These are phyloP conservation scores for Scrobipalpa costella DNA, from an alignment of 2,888 invertebrate genomes.

Conservation along the genomic window DNA sequence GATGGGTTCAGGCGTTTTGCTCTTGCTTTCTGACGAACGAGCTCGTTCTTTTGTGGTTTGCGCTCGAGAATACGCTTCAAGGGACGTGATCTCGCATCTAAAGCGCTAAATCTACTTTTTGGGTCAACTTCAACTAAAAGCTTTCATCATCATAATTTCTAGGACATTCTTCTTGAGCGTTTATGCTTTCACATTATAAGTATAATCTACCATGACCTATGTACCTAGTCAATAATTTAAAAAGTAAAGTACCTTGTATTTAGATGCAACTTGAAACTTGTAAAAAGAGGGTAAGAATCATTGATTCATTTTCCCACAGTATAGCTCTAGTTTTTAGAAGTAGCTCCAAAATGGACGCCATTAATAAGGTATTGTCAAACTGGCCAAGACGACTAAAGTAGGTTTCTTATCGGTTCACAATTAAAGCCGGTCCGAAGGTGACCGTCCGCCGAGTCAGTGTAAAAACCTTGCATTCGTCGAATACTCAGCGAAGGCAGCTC, in stretches of 20 bases:
- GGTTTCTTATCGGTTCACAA: constrained; percentile 74
- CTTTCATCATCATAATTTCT: constrained; percentile 2
- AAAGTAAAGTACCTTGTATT: too few species aligned
- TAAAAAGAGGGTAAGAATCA: background rate
- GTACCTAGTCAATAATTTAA: too few species aligned
- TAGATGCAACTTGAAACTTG: background rate
- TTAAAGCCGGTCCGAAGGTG: constrained; percentile 75
- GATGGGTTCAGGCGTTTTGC: constrained; percentile 45
- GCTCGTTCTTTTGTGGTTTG: constrained; percentile 30
- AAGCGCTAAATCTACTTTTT: constrained; percentile 12
- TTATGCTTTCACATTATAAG: too few species aligned
- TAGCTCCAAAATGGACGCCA: constrained; percentile 49
- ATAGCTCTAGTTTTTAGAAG: constrained; percentile 37
- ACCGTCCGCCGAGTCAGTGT: constrained; percentile 65
- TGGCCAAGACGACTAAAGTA: constrained; percentile 53
- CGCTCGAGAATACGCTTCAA: constrained; percentile 26
- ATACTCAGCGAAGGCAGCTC: constrained; percentile 71
- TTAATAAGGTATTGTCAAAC: constrained; percentile 63
- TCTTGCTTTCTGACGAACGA: constrained; percentile 30
- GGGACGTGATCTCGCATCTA: constrained; percentile 13
- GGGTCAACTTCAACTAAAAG: constrained; percentile 14
- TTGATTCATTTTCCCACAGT: background rate
- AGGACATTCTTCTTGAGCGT: background rate
- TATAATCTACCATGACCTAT: too few species aligned
- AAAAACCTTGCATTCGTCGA: constrained; percentile 73